Evolutionary conservation across 2,888 invertebrate species (phyloP).

Genomic region (Pyrrhopygopsis socrates): DNA sequence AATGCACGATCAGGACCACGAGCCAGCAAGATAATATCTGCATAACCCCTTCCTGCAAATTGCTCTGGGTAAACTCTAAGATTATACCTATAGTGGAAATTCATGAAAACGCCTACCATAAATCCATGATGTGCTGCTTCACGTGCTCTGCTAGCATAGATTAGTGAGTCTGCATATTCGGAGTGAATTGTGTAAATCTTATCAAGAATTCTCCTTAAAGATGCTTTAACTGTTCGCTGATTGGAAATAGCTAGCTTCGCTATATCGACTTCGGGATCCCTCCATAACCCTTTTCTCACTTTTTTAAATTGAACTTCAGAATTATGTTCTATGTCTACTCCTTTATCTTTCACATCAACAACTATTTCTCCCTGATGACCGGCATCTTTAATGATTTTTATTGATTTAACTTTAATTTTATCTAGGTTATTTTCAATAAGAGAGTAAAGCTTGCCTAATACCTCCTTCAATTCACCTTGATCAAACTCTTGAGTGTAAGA

Average conservation of each 20-base stretch:
- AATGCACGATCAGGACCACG: neutral
- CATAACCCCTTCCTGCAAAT: constrained; percentile 12
- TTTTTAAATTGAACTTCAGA: neutral
- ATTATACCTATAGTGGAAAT: neutral
- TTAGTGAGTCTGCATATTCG: too few species aligned
- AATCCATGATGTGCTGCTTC: constrained; percentile 8
- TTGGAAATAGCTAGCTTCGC: too few species aligned
- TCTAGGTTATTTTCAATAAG: too few species aligned
- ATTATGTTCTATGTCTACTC: too few species aligned
- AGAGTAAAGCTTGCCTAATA: neutral
- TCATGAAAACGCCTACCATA: constrained; percentile 1
- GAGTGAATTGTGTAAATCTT: too few species aligned
- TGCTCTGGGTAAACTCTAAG: neutral
- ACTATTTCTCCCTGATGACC: neutral
- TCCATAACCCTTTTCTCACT: neutral
- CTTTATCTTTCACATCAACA: neutral
- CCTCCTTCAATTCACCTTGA: neutral
- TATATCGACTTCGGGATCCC: too few species aligned
- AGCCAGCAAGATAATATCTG: constrained; percentile 13
- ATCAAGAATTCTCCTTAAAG: too few species aligned
- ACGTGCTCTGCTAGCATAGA: neutral
- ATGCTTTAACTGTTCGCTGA: too few species aligned
- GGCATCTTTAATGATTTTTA: neutral
- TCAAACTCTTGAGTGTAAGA: too few species aligned
- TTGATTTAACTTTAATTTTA: neutral